Evolutionary conservation across 2,113 vertebrate species (phyloP).

Genomic region (Dromas ardeola): DNA sequence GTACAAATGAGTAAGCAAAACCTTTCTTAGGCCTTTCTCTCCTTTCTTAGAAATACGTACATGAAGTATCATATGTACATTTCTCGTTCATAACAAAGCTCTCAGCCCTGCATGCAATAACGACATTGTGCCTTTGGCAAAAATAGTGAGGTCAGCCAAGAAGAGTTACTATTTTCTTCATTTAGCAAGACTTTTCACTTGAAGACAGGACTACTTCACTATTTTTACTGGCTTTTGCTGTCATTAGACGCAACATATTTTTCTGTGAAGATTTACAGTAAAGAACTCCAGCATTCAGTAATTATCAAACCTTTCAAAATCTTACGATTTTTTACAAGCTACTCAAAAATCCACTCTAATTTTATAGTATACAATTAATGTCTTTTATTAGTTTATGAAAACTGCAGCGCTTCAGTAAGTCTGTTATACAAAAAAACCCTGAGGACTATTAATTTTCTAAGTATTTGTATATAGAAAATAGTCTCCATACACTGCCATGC

Average conservation of each 20-base stretch:
- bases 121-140: neutral
- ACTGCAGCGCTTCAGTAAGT: neutral
- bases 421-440: neutral
- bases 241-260: neutral
- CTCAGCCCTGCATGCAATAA: neutral
- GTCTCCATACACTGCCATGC: neutral
- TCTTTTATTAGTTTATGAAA: neutral
- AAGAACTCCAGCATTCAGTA: neutral
- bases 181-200: neutral
- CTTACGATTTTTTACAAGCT: neutral
- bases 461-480: neutral
- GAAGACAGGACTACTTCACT: neutral
- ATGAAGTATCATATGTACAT: neutral
- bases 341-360: neutral
- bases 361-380: neutral
- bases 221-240: neutral
- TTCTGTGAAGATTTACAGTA: neutral
- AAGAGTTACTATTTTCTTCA: neutral
- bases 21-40: neutral
- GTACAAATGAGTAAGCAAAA: neutral
- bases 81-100: neutral
- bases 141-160: neutral
- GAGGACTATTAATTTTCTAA: neutral
- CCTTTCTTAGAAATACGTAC: neutral
- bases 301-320: neutral